Percentiles rank a stretch among this genome's conserved stretches.
phyloP scores from a whole-genome alignment of 2,113 vertebrate species.

The Hirundichthys speculiger region DNA sequence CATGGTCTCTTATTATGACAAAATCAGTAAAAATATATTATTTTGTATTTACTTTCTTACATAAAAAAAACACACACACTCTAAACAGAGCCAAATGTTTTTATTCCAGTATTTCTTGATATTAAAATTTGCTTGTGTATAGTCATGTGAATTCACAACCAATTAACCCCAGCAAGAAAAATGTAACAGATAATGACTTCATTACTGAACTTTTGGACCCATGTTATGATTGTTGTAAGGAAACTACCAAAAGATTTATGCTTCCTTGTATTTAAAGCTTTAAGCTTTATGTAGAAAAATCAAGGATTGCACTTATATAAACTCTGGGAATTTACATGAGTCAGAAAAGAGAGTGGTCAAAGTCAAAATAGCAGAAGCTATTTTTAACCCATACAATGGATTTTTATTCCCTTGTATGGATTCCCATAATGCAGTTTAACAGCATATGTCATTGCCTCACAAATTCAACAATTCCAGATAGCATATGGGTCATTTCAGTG shows the following conservation, averaged over 20 bases:
- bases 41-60: no score
- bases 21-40: not conserved
- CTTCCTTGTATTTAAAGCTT: not conserved
- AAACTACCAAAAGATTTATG: not conserved
- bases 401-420: no score
- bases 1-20: not conserved
- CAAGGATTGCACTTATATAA: no score
- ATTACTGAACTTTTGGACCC: slow-evolving; percentile 1
- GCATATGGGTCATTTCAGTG: not conserved
- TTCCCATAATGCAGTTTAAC: not conserved
- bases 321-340: no score
- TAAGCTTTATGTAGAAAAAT: not conserved
- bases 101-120: not conserved
- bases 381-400: no score
- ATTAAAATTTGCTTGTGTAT: not conserved
- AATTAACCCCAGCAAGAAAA: not conserved
- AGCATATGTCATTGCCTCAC: not conserved
- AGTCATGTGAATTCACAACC: not conserved
- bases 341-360: no score
- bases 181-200: not conserved
- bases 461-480: not conserved
- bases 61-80: no score
- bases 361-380: no score
- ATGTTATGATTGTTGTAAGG: not conserved
- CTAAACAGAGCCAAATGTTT: no score